Percentiles rank a stretch among this genome's conserved stretches.
Evolutionary conservation across 2,113 vertebrate genomes (phyloP).

Genomic region (Agapornis roseicollis): DNA sequence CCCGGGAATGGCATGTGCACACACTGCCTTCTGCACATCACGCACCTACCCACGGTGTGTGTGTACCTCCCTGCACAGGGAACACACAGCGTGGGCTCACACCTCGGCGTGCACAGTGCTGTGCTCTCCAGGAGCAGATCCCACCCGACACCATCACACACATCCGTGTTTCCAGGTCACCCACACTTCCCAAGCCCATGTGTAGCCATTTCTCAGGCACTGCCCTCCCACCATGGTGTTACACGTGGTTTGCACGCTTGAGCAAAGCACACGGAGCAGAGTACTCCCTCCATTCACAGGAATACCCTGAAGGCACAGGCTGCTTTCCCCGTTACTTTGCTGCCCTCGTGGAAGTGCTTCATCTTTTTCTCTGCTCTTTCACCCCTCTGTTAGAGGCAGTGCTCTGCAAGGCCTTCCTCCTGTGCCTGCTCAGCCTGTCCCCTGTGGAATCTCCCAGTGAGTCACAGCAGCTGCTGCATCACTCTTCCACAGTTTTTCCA

Average conservation of each 20-base stretch:
- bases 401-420: background rate
- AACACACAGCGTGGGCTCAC: background rate
- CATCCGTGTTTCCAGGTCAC: background rate
- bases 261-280: background rate
- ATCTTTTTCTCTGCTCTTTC: background rate
- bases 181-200: accelerated
- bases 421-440: background rate
- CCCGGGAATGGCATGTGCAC: background rate
- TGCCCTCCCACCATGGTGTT: accelerated
- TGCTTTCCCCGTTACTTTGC: background rate
- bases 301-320: background rate
- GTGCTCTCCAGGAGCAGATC: accelerated
- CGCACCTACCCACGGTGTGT: accelerated
- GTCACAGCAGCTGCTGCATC: background rate
- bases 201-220: background rate
- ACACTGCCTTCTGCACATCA: accelerated
- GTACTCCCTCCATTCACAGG: background rate
- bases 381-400: background rate
- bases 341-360: background rate
- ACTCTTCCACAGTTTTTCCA: background rate
- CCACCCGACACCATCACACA: background rate
- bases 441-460: background rate
- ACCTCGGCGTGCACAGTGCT: accelerated
- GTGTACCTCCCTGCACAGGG: background rate
- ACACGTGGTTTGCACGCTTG: background rate